Conservation (phyloP, 2,113 vertebrate genomes). For the Pimephales promelas region DNA sequence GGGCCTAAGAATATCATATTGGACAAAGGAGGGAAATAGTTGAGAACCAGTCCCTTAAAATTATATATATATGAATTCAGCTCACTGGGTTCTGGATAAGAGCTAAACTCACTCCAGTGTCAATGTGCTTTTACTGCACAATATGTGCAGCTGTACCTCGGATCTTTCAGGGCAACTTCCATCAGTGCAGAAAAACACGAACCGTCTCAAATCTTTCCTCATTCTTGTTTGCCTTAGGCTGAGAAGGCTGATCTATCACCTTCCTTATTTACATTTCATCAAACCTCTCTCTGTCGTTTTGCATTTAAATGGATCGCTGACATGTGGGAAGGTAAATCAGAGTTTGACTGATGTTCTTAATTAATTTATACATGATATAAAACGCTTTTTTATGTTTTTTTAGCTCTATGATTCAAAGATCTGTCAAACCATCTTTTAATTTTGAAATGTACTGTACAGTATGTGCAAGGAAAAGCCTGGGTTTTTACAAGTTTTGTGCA, state of each 20-base stretch:
- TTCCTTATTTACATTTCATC: conserved; percentile 45
- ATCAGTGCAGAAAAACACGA: conserved; percentile 26
- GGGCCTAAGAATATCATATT: not conserved
- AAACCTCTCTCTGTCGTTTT: conserved; percentile 32
- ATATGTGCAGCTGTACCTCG: conserved; percentile 11
- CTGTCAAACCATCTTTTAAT: not conserved
- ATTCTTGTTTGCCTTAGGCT: conserved; percentile 37
- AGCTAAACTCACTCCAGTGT: conserved; percentile 22
- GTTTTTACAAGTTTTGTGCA: not conserved
- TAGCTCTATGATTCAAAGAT: not conserved
- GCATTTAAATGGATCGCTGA: conserved; percentile 34
- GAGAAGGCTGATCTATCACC: conserved; percentile 37
- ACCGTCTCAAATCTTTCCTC: conserved; percentile 30
- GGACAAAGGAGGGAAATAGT: not conserved
- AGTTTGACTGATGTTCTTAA: conserved; percentile 36
- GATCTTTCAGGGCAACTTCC: conserved; percentile 36
- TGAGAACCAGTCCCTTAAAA: not conserved
- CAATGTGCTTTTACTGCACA: conserved; percentile 36
- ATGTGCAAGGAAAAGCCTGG: not conserved
- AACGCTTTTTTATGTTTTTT: conserved; percentile 14
- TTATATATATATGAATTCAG: not conserved
- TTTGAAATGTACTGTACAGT: not conserved
- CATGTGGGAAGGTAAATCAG: conserved; percentile 18
- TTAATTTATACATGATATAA: conserved; percentile 14
- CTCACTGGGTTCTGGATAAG: not conserved